Evolutionary conservation across 2,888 invertebrate species (phyloP), one percentile per base, ranked within the genome.

Genomic region (Chymomyza caudatula): DNA sequence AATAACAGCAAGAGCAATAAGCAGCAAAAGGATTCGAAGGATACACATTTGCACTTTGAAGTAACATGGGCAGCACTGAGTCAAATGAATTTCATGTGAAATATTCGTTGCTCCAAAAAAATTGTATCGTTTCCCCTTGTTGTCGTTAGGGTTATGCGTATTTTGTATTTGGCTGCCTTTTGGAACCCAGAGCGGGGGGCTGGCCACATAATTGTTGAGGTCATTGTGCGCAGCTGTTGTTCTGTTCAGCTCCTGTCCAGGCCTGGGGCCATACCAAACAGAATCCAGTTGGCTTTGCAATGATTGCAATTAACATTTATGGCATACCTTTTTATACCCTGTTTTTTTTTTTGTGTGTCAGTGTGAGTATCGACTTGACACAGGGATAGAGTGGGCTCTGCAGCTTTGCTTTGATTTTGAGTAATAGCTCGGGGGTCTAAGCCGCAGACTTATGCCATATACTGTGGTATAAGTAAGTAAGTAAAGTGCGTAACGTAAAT

Each of bases 51-150:
- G 66, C 77, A 68, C 67, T 70, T 77, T 77, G 71, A 84, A 70
- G 29, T 37, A 11, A 37, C 11, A 11, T 37, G 29, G 29, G 11
- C 11, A 37, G 29, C 47, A 17, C 72, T 74, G 68, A 65, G 67
- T 78, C 76, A 85, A 86, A 81, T 81, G 85, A 81, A 78, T 85
- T 84, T 81, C 85, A 81, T 84, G 83, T 66, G 74, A 74, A 71
- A 85, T 59, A 47, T 51, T 59, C 59, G 59, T 29, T 47, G 15
- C 51, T 47, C 22, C 15, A 49, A 53, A 53, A 53, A 85, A 85
- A 78, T 78, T 65, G 70, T 73, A 69, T 65, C 62, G 61, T 74
- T 86, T 66, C 65, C 65, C 60, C 67, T 72, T 69, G 44, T 29
- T 37, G 79, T 68, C 67, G 71, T 74, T 77, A 74, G 77, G 74